Base-by-base conservation (phyloP, 2,113 vertebrate genomes). In the Osmerus eperlanus region DNA sequence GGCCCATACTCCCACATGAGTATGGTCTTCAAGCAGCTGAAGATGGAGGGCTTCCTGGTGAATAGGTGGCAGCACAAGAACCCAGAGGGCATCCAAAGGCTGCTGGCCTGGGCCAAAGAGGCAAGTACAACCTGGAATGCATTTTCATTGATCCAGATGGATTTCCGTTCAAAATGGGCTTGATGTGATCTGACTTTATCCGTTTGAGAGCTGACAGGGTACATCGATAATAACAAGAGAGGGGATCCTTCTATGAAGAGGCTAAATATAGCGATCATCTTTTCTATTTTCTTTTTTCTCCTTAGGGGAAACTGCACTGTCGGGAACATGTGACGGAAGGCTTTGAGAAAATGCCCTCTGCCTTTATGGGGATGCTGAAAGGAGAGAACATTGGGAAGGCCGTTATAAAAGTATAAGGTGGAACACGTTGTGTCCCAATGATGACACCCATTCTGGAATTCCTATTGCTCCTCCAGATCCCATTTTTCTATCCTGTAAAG, bases 301-400 rank as follows among this genome's bases (percentile, higher is more conserved):
- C 66, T 52, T 89, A 98, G 95, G 94, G 93, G 51, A 95, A 95
- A 79, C 76, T 97, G 75, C 90, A 94, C 78, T 91, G 2, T 53
- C 80, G 28, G 0, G 95, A 97, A 75, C 77, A 94, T 1, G 0
- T 95, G 72, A 95, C 87, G 3, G 84, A 92, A 79, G 95, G 95
- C 76, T 97, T 97, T 90, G 92, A 94, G 75, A 96, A 95, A 65
- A 95, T 96, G 93, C 95, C 95, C 0, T 65, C 68, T 68, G 94
- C 94, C 53, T 98, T 97, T 67, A 94, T 96, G 78, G 93, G 92
- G 76, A 80, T 97, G 89, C 80, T 97, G 78, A 91, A 72, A 70
- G 96, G 96, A 81, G 90, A 95, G 18, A 96, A 96, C 83, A 12
- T 85, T 62, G 95, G 95, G 70, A 98, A 97, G 89, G 87, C 95